Conservation (phyloP, 2,797 vertebrate genomes). For the Trachurus trachurus region DNA sequence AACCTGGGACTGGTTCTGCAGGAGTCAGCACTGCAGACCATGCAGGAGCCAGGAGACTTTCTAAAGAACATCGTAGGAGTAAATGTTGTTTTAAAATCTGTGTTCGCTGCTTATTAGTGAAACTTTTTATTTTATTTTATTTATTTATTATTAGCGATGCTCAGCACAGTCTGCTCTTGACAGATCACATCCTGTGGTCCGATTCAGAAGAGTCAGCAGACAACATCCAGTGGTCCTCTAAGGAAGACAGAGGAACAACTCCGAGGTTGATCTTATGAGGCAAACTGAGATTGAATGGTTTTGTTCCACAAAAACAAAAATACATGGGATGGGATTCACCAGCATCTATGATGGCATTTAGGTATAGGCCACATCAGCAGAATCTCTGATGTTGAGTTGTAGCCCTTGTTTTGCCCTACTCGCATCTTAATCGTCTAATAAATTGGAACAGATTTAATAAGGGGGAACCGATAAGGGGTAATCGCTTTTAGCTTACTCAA, state of each 20-base stretch:
- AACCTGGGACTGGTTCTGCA: slow-evolving; percentile 49
- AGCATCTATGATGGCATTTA: not conserved
- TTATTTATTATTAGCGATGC: not conserved
- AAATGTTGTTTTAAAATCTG: slow-evolving; percentile 27
- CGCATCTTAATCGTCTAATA: not conserved
- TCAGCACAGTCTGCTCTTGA: slow-evolving; percentile 33
- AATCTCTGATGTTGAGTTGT: not conserved
- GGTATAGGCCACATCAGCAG: not conserved
- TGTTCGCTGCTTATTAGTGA: slow-evolving; percentile 16
- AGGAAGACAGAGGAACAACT: not conserved
- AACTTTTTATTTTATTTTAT: slow-evolving; percentile 22
- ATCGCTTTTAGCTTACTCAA: slow-evolving; percentile 5
- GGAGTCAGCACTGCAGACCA: slow-evolving; percentile 65
- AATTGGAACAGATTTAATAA: slow-evolving; percentile 1
- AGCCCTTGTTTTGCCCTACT: not conserved
- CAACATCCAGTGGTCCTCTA: not conserved
- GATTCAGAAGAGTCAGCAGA: slow-evolving; percentile 48
- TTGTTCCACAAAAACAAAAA: no score
- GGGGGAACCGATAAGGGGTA: not conserved
- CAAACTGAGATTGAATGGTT: no score
- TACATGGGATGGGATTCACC: not conserved
- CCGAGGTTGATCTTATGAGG: not conserved
- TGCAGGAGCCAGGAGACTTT: slow-evolving; percentile 40
- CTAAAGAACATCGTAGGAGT: slow-evolving; percentile 14
- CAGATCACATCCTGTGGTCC: slow-evolving; percentile 16